Conservation (phyloP, 2,113 vertebrate genomes). For the Rhea americana region DNA sequence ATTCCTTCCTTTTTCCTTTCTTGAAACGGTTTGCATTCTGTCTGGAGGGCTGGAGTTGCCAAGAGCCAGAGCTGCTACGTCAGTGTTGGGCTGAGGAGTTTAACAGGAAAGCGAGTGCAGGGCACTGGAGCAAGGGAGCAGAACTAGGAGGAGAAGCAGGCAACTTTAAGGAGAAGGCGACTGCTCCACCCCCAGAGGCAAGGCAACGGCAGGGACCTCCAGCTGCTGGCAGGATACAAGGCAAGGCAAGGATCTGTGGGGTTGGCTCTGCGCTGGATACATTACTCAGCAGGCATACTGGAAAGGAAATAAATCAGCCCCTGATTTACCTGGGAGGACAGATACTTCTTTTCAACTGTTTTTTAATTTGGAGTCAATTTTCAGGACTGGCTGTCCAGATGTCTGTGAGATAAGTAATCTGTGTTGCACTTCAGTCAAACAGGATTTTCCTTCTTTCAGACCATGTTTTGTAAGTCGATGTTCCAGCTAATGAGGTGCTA, state of each 20-base stretch:
- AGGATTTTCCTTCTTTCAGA: conserved; percentile 25
- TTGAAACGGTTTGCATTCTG: not conserved
- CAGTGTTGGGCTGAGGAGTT: not conserved
- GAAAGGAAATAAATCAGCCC: conserved; percentile 8
- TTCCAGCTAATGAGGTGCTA: conserved; percentile 59
- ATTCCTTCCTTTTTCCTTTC: not conserved
- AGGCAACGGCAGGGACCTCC: not conserved
- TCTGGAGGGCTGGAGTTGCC: not conserved
- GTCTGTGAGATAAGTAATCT: conserved; percentile 19
- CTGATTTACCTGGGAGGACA: conserved; percentile 43
- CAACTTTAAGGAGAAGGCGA: not conserved
- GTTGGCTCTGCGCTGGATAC: not conserved
- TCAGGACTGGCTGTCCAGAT: not conserved
- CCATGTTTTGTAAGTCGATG: not conserved
- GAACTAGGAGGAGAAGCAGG: not conserved
- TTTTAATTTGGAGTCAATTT: conserved; percentile 35
- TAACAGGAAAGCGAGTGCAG: not conserved
- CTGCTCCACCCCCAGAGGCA: not conserved
- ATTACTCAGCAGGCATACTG: not conserved
- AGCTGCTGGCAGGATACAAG: rapidly evolving
- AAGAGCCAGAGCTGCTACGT: not conserved
- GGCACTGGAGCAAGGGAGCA: not conserved
- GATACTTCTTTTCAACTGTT: conserved; percentile 19
- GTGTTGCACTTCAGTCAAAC: not conserved
- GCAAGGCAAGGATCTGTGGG: not conserved